These are phyloP conservation scores for Lagorchestes hirsutus DNA, from an alignment of 2,797 vertebrate genomes.

Conservation along the genomic window DNA sequence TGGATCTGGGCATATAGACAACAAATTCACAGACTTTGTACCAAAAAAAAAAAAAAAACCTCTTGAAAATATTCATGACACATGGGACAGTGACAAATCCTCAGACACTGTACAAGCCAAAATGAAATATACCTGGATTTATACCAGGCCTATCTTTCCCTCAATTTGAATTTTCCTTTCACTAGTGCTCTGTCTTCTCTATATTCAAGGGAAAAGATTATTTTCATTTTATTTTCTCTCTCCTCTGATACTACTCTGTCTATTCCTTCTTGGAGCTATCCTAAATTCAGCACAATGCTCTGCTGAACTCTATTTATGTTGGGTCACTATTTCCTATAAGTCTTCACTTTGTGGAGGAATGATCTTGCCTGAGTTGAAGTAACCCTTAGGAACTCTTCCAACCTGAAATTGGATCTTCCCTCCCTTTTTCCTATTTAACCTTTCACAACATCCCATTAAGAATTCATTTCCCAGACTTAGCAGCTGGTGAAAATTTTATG, in stretches of 20 bases:
- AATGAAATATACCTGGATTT: background rate
- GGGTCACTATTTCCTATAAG: no score
- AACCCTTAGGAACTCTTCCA: background rate
- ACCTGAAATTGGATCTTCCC: background rate
- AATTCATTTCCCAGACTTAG: background rate
- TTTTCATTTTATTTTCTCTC: background rate
- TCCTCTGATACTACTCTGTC: background rate
- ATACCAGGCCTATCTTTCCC: background rate
- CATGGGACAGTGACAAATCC: background rate
- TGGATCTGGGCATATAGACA: background rate
- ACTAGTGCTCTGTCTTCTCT: background rate
- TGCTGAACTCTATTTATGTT: background rate
- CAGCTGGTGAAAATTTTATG: background rate
- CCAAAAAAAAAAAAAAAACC: background rate
- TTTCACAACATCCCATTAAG: background rate
- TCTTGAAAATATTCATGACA: background rate
- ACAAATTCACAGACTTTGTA: background rate
- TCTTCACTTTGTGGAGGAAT: no score
- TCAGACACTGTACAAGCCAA: background rate
- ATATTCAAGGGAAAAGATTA: background rate
- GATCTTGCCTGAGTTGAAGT: background rate
- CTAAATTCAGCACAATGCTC: background rate
- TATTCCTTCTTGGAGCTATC: background rate
- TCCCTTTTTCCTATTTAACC: background rate
- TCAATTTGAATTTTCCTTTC: background rate